Conservation (phyloP, 2,113 vertebrate species). For the Leptobrachium ailaonicum region DNA sequence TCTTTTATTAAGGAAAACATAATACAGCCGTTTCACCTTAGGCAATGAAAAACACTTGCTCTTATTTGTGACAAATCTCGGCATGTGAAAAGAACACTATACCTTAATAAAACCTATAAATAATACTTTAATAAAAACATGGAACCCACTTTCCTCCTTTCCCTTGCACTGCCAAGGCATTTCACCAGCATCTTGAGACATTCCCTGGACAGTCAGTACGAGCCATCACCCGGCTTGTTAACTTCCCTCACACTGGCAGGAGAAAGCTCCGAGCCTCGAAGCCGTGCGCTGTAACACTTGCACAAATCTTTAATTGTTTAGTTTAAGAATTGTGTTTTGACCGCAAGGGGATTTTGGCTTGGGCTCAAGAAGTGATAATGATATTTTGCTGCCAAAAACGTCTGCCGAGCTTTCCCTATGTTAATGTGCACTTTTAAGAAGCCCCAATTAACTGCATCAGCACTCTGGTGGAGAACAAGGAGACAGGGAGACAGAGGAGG, state of each 20-base stretch:
- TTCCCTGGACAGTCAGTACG: background rate
- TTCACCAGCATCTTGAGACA: background rate
- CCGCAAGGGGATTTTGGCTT: constrained; percentile 81
- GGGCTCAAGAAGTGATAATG: constrained; percentile 83
- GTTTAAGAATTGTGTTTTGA: constrained; percentile 85
- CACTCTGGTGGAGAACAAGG: constrained; percentile 58
- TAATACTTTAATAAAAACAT: too few species aligned
- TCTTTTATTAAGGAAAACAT: too few species aligned
- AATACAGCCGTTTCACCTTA: too few species aligned
- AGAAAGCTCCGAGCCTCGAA: constrained; percentile 59
- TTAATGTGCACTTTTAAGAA: constrained; percentile 76
- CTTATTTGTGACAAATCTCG: too few species aligned
- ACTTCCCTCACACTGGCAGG: constrained; percentile 57
- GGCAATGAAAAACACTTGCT: too few species aligned
- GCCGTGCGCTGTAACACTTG: constrained; percentile 72
- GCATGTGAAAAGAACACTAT: too few species aligned
- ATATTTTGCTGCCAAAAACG: constrained; percentile 80
- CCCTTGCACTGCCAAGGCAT: constrained; percentile 25
- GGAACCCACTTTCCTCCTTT: background rate
- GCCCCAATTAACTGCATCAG: constrained; percentile 79
- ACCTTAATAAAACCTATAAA: too few species aligned
- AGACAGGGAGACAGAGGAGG: constrained; percentile 42
- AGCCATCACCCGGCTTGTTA: constrained; percentile 48
- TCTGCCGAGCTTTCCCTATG: constrained; percentile 72
- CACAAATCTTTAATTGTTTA: constrained; percentile 82